A percentile compares a stretch with the other conserved stretches of the same genome.
Conservation (phyloP, 1,140 invertebrate genomes). For the Maconellicoccus hirsutus region DNA sequence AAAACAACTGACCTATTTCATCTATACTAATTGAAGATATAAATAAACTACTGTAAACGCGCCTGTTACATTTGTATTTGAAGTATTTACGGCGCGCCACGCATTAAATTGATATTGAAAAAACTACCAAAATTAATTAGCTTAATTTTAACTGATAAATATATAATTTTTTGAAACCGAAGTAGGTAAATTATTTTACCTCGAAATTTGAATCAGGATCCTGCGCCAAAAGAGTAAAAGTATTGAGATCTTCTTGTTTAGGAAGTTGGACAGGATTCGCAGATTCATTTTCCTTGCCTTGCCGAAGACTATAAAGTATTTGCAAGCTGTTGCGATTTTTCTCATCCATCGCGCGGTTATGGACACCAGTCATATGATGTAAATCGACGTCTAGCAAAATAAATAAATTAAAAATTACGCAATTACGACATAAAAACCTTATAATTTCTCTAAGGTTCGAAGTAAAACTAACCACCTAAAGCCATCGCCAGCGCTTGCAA, state of each 20-base stretch:
- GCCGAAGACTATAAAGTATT: slow-evolving; percentile 14
- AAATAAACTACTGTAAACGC: neutral
- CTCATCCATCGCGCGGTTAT: neutral
- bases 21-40: neutral
- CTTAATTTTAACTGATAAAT: too few species aligned
- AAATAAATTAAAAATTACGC: neutral
- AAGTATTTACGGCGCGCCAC: too few species aligned
- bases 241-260: slow-evolving; percentile 21
- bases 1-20: neutral
- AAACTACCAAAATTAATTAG: too few species aligned
- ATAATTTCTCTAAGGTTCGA: too few species aligned
- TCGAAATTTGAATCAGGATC: slow-evolving; percentile 19
- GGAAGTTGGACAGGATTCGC: slow-evolving; percentile 15
- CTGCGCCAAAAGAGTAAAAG: slow-evolving; percentile 15
- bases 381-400: neutral
- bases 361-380: slow-evolving; percentile 1
- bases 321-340: slow-evolving; percentile 13
- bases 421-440: neutral
- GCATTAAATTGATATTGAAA: too few species aligned
- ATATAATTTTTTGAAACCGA: too few species aligned
- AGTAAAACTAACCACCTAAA: slow-evolving; percentile 11
- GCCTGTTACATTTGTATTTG: neutral
- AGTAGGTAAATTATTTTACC: too few species aligned
- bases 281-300: slow-evolving; percentile 16
- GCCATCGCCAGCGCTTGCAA: slow-evolving; percentile 14